Evolutionary conservation across 1,140 invertebrate genomes (phyloP).

Genomic region (Aphelinus certus): DNA sequence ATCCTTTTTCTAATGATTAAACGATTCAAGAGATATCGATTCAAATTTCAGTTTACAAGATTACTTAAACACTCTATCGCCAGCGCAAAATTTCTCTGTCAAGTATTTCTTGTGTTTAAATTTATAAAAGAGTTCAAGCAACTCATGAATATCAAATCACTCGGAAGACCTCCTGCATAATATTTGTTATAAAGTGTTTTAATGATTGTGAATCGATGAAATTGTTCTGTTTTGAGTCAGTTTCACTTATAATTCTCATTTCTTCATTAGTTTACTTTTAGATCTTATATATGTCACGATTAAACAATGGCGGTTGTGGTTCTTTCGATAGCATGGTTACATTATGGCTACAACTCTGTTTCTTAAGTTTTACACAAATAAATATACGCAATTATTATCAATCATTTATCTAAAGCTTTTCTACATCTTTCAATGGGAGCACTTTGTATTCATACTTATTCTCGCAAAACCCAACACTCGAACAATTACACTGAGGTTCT

Average conservation of each 20-base stretch:
- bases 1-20: slow-evolving; percentile 38
- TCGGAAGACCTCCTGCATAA: slow-evolving; percentile 28
- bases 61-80: background rate
- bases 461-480: slow-evolving; percentile 8
- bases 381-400: background rate
- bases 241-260: slow-evolving; percentile 4
- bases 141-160: background rate
- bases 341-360: slow-evolving; percentile 6
- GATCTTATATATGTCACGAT: background rate
- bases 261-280: background rate
- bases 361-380: background rate
- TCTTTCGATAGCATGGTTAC: slow-evolving; percentile 3
- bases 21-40: background rate
- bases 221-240: background rate
- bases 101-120: background rate
- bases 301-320: slow-evolving; percentile 7
- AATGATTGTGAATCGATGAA: background rate
- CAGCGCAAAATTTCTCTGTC: background rate
- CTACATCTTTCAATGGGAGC: background rate
- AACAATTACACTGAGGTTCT: slow-evolving; percentile 5
- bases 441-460: background rate
- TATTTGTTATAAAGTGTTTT: background rate
- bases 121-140: slow-evolving; percentile 12
- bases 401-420: background rate
- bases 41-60: slow-evolving; percentile 15